Evolutionary conservation across 2,888 invertebrate genomes (phyloP).

Genomic region (Polydesmus complanatus): DNA sequence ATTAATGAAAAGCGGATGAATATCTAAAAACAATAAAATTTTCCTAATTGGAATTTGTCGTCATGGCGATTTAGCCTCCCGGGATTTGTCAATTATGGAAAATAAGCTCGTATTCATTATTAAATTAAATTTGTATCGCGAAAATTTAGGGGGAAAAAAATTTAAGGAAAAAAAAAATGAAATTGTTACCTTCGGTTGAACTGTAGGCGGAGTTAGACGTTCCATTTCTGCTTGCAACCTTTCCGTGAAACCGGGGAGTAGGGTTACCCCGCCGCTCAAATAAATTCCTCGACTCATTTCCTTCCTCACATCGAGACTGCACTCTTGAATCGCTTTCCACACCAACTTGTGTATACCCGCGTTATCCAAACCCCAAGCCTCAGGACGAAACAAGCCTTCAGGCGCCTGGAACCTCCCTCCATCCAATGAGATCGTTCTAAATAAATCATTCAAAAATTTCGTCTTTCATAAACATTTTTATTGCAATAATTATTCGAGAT

Average conservation of each 20-base stretch:
- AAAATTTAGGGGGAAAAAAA: background rate
- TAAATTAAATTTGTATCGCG: background rate
- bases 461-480: background rate
- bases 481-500: background rate
- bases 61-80: too few species aligned
- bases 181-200: slow-evolving; percentile 40
- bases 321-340: slow-evolving; percentile 40
- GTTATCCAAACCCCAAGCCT: slow-evolving; percentile 43
- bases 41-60: too few species aligned
- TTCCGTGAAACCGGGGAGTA: slow-evolving; percentile 42
- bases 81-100: background rate
- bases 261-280: slow-evolving; percentile 40
- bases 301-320: slow-evolving; percentile 43
- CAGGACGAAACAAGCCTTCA: slow-evolving; percentile 42
- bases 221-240: slow-evolving; percentile 40
- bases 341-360: slow-evolving; percentile 41
- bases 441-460: background rate
- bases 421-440: slow-evolving; percentile 25
- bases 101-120: slow-evolving; percentile 6
- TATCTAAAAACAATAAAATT: too few species aligned
- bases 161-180: too few species aligned
- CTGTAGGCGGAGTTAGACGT: slow-evolving; percentile 39
- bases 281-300: slow-evolving; percentile 41
- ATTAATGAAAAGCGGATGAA: too few species aligned
- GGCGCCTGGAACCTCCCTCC: slow-evolving; percentile 35